These are phyloP conservation scores for Pachyuromys duprasi DNA, from an alignment of 2,797 vertebrate species.

Conservation along the genomic window DNA sequence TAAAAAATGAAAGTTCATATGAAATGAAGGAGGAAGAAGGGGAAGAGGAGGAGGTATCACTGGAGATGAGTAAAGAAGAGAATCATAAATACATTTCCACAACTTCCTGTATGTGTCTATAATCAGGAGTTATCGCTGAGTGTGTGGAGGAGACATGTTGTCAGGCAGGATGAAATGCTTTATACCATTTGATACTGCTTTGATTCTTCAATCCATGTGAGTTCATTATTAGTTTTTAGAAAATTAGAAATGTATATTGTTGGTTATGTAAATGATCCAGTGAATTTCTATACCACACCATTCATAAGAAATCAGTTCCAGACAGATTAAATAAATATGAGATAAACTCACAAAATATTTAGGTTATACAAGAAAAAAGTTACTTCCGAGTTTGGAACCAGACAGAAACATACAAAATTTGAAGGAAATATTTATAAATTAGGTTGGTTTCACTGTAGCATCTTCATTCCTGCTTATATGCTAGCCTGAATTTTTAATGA, in stretches of 20 bases:
- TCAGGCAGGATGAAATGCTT: not conserved
- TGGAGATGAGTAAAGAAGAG: not conserved
- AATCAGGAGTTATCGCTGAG: not conserved
- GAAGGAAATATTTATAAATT: not conserved
- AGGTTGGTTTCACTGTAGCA: not conserved
- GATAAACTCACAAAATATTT: not conserved
- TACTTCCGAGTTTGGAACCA: not conserved
- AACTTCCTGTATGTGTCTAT: not conserved
- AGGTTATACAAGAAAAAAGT: not conserved
- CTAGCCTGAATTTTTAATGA: not conserved
- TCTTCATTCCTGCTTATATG: not conserved
- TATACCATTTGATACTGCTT: not conserved
- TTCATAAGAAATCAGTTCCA: not conserved
- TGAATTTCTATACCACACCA: not conserved
- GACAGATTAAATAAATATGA: not conserved
- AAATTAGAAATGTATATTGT: not conserved
- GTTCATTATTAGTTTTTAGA: not conserved
- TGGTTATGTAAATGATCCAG: not conserved
- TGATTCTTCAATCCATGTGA: not conserved
- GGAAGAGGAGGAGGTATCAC: not conserved
- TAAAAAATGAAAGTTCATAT: not conserved
- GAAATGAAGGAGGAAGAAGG: not conserved
- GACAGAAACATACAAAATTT: not conserved
- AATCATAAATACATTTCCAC: not conserved
- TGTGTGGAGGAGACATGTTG: not conserved